These are phyloP conservation scores for Orchestes rusci DNA, from an alignment of 2,888 invertebrate genomes.

Conservation along the genomic window DNA sequence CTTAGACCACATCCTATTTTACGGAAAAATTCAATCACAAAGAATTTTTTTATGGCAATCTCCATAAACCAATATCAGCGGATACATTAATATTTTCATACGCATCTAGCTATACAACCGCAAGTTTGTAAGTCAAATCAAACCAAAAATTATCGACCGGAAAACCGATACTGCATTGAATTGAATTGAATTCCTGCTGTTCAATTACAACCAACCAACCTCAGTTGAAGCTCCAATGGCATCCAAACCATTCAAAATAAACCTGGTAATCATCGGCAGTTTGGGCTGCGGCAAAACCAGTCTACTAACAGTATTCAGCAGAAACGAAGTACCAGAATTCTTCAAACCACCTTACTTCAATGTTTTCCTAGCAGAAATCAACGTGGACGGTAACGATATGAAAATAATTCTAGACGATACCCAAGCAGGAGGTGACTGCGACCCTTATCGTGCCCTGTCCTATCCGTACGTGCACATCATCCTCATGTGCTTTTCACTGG, in stretches of 20 bases:
- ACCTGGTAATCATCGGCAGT: slow-evolving; percentile 96
- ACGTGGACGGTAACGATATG: slow-evolving; percentile 88
- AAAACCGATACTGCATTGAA: too few species aligned
- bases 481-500: slow-evolving; percentile 99
- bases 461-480: slow-evolving; percentile 99
- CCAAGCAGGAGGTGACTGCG: slow-evolving; percentile 96
- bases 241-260: slow-evolving; percentile 95
- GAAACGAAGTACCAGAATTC: slow-evolving; percentile 99
- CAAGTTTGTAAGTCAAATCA: too few species aligned
- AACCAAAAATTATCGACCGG: too few species aligned
- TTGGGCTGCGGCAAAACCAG: slow-evolving; percentile 99
- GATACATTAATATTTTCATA: too few species aligned
- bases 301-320: slow-evolving; percentile 96
- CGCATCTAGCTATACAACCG: too few species aligned
- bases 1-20: too few species aligned
- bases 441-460: slow-evolving; percentile 88
- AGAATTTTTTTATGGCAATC: too few species aligned
- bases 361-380: slow-evolving; percentile 99
- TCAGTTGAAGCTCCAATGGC: slow-evolving; percentile 76
- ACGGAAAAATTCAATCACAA: too few species aligned
- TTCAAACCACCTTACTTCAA: slow-evolving; percentile 99
- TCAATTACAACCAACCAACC: too few species aligned
- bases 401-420: slow-evolving; percentile 95
- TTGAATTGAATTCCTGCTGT: too few species aligned
- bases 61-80: too few species aligned